Conservation (phyloP, 2,888 invertebrate genomes). For the Gastracanthus pulcherrimus region DNA sequence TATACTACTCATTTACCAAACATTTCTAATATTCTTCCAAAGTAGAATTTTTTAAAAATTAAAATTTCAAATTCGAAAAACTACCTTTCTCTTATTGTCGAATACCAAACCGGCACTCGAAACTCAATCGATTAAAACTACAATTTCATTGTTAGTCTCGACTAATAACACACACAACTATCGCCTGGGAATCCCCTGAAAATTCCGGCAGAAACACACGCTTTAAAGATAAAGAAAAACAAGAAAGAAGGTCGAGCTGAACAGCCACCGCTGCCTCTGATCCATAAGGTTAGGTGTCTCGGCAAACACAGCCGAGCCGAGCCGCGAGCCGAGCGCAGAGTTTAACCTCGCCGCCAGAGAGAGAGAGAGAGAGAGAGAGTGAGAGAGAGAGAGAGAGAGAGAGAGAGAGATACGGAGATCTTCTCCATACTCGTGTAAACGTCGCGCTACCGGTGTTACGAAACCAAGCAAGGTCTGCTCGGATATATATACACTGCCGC, state of each 20-base stretch:
- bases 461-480: slow-evolving; percentile 71
- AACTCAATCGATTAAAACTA: neutral
- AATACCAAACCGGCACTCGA: neutral
- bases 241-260: slow-evolving; percentile 23
- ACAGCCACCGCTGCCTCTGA: neutral
- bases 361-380: neutral
- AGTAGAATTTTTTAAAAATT: neutral
- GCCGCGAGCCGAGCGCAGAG: neutral
- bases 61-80: neutral
- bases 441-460: slow-evolving; percentile 76
- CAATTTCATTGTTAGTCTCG: neutral
- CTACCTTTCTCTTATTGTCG: too few species aligned
- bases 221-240: neutral
- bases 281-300: slow-evolving; percentile 55
- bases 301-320: slow-evolving; percentile 60
- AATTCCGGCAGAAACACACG: neutral
- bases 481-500: slow-evolving; percentile 1
- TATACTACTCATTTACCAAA: too few species aligned
- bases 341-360: slow-evolving; percentile 11
- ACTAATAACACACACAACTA: too few species aligned
- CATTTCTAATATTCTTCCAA: too few species aligned
- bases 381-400: neutral
- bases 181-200: neutral
- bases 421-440: slow-evolving; percentile 67
- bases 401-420: slow-evolving; percentile 12